A percentile compares a stretch with the other conserved stretches of the same genome.
These are phyloP conservation scores for Oenanthe melanoleuca DNA, from an alignment of 2,113 vertebrate genomes.

Conservation along the genomic window DNA sequence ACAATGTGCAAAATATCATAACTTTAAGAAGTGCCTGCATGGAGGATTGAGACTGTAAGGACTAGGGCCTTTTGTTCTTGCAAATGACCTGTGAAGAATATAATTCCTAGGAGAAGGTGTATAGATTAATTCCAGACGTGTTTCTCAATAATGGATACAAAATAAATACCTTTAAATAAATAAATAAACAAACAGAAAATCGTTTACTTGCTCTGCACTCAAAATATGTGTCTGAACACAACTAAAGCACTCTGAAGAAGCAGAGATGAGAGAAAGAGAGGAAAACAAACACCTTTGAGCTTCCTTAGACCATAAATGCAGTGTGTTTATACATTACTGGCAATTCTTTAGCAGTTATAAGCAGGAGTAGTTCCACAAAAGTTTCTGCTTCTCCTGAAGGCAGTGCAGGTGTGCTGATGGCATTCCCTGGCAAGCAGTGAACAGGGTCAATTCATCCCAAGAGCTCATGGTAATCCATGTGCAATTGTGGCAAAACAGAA, in stretches of 20 bases:
- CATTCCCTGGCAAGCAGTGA: not conserved
- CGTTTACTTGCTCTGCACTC: not conserved
- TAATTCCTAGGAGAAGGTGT: not conserved
- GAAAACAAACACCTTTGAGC: not conserved
- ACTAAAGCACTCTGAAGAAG: not conserved
- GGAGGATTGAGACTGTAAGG: not conserved
- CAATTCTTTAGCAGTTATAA: not conserved
- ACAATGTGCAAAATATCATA: not conserved
- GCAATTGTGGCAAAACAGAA: not conserved
- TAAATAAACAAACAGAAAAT: not conserved
- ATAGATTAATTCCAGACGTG: not conserved
- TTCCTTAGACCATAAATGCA: not conserved
- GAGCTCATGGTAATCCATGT: not conserved
- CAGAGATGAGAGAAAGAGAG: not conserved
- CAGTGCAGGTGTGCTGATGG: not conserved
- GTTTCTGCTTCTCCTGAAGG: not conserved
- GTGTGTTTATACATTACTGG: not conserved
- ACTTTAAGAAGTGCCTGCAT: not conserved
- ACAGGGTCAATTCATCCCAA: not conserved
- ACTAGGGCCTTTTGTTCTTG: not conserved
- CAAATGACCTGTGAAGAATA: not conserved
- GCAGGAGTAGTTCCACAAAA: not conserved
- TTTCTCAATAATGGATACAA: not conserved
- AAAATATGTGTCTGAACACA: not conserved
- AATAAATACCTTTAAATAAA: not conserved